phyloP scores from a whole-genome alignment of 2,797 vertebrate species.

The Eupleurogrammus muticus region DNA sequence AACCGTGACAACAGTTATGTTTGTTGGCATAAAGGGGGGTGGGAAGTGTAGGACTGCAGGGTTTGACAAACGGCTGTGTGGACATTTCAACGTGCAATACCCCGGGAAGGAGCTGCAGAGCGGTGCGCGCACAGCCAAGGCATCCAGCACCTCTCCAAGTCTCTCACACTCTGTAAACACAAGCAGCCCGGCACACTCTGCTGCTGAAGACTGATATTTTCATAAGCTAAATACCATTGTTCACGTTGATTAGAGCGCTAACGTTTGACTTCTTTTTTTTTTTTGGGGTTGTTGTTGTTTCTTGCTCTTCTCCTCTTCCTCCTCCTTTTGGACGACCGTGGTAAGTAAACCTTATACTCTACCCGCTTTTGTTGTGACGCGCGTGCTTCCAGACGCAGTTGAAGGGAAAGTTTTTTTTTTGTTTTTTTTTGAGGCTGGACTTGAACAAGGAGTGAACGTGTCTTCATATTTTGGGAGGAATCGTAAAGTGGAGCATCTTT shows the following conservation, averaged over 20 bases:
- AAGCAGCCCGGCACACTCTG: conserved; percentile 66
- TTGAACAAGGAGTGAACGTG: no score
- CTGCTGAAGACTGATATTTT: conserved; percentile 67
- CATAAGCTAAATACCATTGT: conserved; percentile 80
- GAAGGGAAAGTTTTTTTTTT: conserved; percentile 38
- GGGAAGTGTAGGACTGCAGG: conserved; percentile 87
- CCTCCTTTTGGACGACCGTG: conserved; percentile 72
- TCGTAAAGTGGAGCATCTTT: not conserved
- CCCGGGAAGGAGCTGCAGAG: conserved; percentile 83
- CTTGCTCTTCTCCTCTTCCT: conserved; percentile 22
- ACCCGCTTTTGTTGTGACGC: conserved; percentile 51
- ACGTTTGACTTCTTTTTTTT: conserved; percentile 68
- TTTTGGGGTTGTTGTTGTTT: no score
- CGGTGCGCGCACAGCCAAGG: conserved; percentile 73
- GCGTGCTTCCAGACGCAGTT: conserved; percentile 51
- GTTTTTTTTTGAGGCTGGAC: conserved; percentile 9
- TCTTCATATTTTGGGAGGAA: conserved; percentile 19
- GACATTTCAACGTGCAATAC: conserved; percentile 87
- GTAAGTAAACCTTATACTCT: conserved; percentile 81
- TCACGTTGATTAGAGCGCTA: conserved; percentile 83
- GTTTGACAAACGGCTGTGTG: conserved; percentile 89
- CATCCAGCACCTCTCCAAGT: conserved; percentile 73
- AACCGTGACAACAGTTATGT: conserved; percentile 94
- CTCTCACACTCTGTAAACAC: conserved; percentile 79
- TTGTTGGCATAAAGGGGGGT: conserved; percentile 86